Evolutionary conservation across 2,888 invertebrate genomes (phyloP), one percentile per base, ranked within the genome.

Genomic region (Drosophila villosipedis): DNA sequence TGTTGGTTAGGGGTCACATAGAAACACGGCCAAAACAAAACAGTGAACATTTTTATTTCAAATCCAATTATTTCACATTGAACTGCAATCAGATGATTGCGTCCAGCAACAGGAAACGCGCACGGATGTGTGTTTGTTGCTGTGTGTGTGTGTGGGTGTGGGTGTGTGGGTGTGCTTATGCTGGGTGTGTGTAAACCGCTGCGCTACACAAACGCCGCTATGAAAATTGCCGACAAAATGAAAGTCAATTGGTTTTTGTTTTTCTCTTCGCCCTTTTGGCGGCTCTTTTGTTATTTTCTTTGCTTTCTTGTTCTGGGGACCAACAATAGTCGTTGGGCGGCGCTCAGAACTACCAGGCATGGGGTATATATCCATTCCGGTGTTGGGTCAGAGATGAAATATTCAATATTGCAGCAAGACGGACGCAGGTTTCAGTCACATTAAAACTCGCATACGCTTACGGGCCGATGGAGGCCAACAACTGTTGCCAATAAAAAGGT

Each of bases 31-130:
- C 68, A 76, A 76, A 76, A 72, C 75, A 69, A 78, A 77, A 77
- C 72, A 71, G 68, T 49, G 54, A 78, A 80, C 89, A 90, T 84
- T 91, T 91, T 87, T 87, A 89, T 91, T 83, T 87, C 81, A 89
- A 91, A 91, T 91, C 84, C 91, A 91, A 91, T 91, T 91, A 91
- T 89, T 83, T 87, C 82, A 78, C 87, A 91, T 89, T 82, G 84
- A 90, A 89, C 83, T 88, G 89, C 91, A 91, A 91, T 91, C 91
- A 91, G 83, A 84, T 80, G 82, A 90, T 91, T 88, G 89, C 83
- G 89, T 84, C 82, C 90, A 91, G 84, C 79, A 87, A 85, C 88
- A 88, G 90, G 80, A 88, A 80, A 62, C 67, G 60, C 59, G 52
- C 50, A 62, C 58, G 71, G 52, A 39, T 49, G 53, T 55, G 16